These are phyloP conservation scores for Zygothrica quintamaculata DNA, from an alignment of 2,888 invertebrate species.

Conservation along the genomic window DNA sequence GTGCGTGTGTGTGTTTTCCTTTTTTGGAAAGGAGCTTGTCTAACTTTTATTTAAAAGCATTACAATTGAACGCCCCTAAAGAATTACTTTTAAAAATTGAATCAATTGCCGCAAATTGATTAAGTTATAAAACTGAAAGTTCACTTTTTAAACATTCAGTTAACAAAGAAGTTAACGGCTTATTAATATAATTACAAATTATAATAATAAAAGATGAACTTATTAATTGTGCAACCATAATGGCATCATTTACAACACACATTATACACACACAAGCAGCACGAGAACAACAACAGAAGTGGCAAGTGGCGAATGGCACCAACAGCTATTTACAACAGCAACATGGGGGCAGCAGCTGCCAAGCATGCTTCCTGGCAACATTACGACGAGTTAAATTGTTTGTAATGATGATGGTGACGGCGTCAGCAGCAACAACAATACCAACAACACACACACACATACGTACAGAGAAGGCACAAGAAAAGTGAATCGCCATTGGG, in stretches of 20 bases:
- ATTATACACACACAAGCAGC: conserved; percentile 49
- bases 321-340: conserved; percentile 32
- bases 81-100: conserved; percentile 19
- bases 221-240: conserved; percentile 73
- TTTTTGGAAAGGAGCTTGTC: conserved; percentile 41
- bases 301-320: conserved; percentile 21
- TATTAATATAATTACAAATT: conserved; percentile 20
- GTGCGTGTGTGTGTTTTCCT: conserved; percentile 15
- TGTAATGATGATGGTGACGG: conserved; percentile 74
- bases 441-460: conserved; percentile 23
- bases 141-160: background rate
- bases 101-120: conserved; percentile 25
- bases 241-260: conserved; percentile 77
- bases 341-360: conserved; percentile 44
- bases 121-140: conserved; percentile 23
- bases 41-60: conserved; percentile 41
- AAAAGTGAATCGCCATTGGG: conserved; percentile 47
- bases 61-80: conserved; percentile 18
- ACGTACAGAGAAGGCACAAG: conserved; percentile 10
- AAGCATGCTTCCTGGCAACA: conserved; percentile 68
- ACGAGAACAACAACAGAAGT: conserved; percentile 21
- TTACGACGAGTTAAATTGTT: conserved; percentile 81
- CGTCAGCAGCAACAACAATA: conserved; percentile 25
- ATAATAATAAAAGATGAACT: conserved; percentile 40
- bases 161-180: background rate